Evolutionary conservation across 2,113 vertebrate species (phyloP), one percentile per base, ranked within the genome.

Genomic region (Oryzias curvinotus): DNA sequence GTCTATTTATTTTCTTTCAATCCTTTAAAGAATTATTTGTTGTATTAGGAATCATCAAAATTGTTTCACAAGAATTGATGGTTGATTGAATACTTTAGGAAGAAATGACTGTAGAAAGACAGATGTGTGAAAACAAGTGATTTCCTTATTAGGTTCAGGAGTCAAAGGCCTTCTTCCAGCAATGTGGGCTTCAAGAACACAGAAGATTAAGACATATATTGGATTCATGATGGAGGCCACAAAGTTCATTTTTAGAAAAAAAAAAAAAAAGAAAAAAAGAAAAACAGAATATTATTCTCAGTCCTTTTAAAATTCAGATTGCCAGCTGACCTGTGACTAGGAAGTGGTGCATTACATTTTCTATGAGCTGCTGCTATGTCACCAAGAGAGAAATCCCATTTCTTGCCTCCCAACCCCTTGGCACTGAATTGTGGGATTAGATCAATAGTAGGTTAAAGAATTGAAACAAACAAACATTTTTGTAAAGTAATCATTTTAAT

Each of bases 281-380:
- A 99, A 98, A 98, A 99, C 96, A 95, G 96, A 98, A 98, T 98
- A 98, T 98, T 98, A 98, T 98, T 98, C 96, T 97, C 96, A 98
- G 94, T 98, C 96, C 94, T 96, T 98, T 99, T 98, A 98, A 97
- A 98, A 99, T 99, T 98, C 96, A 98, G 96, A 99, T 98, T 98
- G 96, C 95, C 92, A 91, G 94, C 93, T 97, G 97, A 98, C 97
- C 97, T 98, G 95, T 97, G 97, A 96, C 96, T 96, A 91, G 83
- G 93, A 93, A 94, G 96, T 90, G 95, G 94, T 95, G 95, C 97
- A 98, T 97, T 98, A 98, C 96, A 98, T 98, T 98, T 96, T 92
- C 95, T 96, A 97, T 96, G 96, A 98, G 95, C 93, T 93, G 92
- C 68, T 83, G 92, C 93, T 91, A 90, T 94, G 92, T 91, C 89